Conservation (phyloP, 2,888 invertebrate genomes). For the Julus scandinavius region DNA sequence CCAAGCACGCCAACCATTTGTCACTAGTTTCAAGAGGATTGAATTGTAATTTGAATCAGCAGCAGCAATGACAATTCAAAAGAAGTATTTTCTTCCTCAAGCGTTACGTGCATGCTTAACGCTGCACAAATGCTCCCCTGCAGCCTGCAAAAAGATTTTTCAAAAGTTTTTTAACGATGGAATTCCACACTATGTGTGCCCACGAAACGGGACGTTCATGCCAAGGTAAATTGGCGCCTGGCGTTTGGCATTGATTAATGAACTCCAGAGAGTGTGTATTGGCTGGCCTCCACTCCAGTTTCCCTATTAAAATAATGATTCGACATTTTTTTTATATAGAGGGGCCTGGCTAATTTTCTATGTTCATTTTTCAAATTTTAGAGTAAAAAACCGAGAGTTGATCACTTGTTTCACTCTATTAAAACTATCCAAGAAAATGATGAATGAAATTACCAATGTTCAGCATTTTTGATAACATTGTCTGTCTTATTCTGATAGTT, state of each 20-base stretch:
- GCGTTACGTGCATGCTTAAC: not conserved
- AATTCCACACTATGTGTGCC: not conserved
- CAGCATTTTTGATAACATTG: too few relatives aligned
- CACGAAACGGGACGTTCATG: not conserved
- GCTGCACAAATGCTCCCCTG: not conserved
- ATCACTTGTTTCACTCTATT: too few relatives aligned
- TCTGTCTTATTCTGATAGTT: not conserved
- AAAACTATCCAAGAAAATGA: too few relatives aligned
- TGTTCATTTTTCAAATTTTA: not conserved
- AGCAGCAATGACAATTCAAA: conserved; percentile 23
- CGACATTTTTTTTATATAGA: conserved; percentile 3
- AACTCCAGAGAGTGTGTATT: conserved; percentile 3
- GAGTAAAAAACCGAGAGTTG: not conserved
- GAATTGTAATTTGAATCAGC: not conserved
- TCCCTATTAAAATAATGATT: conserved; percentile 13
- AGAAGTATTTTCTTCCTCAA: not conserved
- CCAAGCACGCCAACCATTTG: not conserved
- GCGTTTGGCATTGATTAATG: conserved; percentile 16
- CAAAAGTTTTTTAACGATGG: not conserved
- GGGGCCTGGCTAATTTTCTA: not conserved
- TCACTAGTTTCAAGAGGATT: not conserved
- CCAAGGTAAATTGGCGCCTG: conserved; percentile 21
- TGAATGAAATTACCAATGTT: too few relatives aligned
- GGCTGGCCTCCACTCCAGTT: conserved; percentile 7
- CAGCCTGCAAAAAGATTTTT: not conserved